Conservation (phyloP, 53 echinoderm and acorn worm genomes). For the Actinopyga echinites region DNA sequence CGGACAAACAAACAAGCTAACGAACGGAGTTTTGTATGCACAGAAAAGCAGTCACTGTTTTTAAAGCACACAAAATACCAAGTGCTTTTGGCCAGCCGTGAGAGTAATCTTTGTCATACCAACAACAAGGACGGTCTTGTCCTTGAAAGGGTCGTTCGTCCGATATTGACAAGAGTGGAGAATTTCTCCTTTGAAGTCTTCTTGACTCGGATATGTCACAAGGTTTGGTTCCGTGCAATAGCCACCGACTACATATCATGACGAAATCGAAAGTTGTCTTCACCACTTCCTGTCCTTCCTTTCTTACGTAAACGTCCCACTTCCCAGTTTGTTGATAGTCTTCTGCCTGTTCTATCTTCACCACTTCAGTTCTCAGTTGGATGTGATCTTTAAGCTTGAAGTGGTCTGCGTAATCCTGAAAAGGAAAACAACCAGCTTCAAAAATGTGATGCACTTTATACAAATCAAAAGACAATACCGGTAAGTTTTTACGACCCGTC, state of each 20-base stretch:
- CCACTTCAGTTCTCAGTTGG: constrained; percentile 54
- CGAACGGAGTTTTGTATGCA: too few relatives aligned
- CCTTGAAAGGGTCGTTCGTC: constrained; percentile 53
- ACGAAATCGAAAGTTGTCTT: constrained; percentile 65
- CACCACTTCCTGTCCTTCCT: constrained; percentile 16
- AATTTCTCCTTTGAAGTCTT: constrained; percentile 67
- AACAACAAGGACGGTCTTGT: constrained; percentile 77
- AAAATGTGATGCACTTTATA: too few relatives aligned
- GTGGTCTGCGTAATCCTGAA: constrained; percentile 64
- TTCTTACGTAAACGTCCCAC: constrained; percentile 58
- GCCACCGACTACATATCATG: constrained; percentile 77
- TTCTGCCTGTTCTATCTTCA: constrained; percentile 52
- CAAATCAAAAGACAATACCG: too few relatives aligned
- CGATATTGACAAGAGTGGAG: constrained; percentile 66
- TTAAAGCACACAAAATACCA: too few relatives aligned
- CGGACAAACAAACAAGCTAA: too few relatives aligned
- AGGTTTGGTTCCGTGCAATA: constrained; percentile 49
- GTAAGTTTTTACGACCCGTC: too few relatives aligned
- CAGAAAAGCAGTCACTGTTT: too few relatives aligned
- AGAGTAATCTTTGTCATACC: too few relatives aligned
- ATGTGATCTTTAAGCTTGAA: constrained; percentile 69
- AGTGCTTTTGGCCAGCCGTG: too few relatives aligned
- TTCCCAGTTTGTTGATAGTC: constrained; percentile 71
- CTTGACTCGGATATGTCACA: constrained; percentile 60
- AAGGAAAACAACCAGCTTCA: too few relatives aligned